Evolutionary conservation across 2,113 vertebrate genomes (phyloP).

Genomic region (Sterna hirundo): DNA sequence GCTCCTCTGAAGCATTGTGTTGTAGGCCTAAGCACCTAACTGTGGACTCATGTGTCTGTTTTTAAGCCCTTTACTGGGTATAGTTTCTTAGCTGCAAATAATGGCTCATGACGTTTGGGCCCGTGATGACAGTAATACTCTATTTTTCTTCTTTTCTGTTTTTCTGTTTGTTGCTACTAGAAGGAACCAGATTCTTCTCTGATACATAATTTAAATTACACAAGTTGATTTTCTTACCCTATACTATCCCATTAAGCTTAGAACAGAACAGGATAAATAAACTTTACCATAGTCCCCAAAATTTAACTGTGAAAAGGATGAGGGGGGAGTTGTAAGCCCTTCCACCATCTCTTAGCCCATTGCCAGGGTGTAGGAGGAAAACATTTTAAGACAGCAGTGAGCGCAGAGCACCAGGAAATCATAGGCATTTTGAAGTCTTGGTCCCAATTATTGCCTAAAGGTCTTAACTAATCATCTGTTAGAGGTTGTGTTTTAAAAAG

Average conservation of each 20-base stretch:
- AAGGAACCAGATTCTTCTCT: background rate
- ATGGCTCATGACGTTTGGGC: accelerated
- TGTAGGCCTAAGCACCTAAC: background rate
- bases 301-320: background rate
- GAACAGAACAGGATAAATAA: background rate
- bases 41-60: background rate
- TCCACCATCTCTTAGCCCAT: background rate
- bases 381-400: background rate
- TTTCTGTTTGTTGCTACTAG: background rate
- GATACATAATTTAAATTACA: background rate
- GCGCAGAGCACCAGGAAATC: background rate
- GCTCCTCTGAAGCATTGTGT: background rate
- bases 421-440: background rate
- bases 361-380: background rate
- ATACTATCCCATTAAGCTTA: background rate
- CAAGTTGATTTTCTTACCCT: background rate
- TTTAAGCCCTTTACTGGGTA: background rate
- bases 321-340: background rate
- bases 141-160: background rate
- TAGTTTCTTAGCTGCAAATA: background rate
- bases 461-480: background rate
- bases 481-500: background rate
- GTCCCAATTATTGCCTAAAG: background rate
- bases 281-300: background rate
- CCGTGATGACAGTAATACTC: background rate